Conservation (phyloP, 1,140 invertebrate species). For the Diorhabda sublineata region DNA sequence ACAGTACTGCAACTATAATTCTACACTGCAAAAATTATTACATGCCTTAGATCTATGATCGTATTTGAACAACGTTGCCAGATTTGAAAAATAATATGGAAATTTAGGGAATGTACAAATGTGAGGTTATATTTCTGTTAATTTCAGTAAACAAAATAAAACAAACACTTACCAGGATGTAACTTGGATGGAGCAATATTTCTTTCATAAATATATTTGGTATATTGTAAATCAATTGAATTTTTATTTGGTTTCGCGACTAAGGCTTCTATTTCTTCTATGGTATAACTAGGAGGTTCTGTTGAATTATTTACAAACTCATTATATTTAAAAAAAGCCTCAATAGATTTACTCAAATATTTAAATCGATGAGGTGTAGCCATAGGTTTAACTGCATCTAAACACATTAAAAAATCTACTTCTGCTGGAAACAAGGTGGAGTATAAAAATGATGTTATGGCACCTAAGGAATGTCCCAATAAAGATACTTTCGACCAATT, state of each 20-base stretch:
- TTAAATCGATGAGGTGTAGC: slow-evolving; percentile 32
- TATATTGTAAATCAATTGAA: slow-evolving; percentile 30
- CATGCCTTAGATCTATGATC: too few species aligned
- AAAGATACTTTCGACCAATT: slow-evolving; percentile 67
- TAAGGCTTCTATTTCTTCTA: slow-evolving; percentile 51
- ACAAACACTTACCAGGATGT: slow-evolving; percentile 46
- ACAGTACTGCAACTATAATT: too few species aligned
- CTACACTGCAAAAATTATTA: too few species aligned
- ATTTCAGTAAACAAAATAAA: too few species aligned
- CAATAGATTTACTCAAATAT: slow-evolving; percentile 44
- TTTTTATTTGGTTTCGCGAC: slow-evolving; percentile 28
- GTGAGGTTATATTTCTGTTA: too few species aligned
- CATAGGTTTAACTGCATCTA: slow-evolving; percentile 57
- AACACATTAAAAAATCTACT: slow-evolving; percentile 57
- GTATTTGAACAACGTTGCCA: too few species aligned
- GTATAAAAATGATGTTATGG: slow-evolving; percentile 56
- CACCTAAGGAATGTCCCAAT: slow-evolving; percentile 61
- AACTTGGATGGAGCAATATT: slow-evolving; percentile 52
- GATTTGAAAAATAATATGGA: too few species aligned
- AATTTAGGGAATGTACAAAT: too few species aligned
- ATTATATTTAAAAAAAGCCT: slow-evolving; percentile 49
- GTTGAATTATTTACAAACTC: slow-evolving; percentile 41
- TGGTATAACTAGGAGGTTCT: slow-evolving; percentile 57
- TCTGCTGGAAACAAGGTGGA: slow-evolving; percentile 56
- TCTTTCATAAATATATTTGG: slow-evolving; percentile 53